Evolutionary conservation across 2,797 vertebrate species (phyloP), one percentile per base, ranked within the genome.

Genomic region (Mergus octosetaceus): DNA sequence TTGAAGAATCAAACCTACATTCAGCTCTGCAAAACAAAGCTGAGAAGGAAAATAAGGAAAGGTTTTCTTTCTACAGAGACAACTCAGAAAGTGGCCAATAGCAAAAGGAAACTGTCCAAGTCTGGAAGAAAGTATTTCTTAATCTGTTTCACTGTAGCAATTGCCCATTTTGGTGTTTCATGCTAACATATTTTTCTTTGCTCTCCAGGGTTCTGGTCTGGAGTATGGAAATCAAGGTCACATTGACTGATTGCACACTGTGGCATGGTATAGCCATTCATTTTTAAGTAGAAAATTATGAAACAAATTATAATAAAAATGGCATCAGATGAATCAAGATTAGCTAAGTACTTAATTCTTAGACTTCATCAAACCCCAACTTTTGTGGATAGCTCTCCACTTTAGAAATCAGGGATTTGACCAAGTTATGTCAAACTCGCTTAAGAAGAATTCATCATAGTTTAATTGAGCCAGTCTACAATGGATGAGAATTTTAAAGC

Each of bases 171-270:
- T 9, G 24, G 27, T 39, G 39, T 81, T 94, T 82, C 10, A 65
- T 19, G 21, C 9, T 5, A 84, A 57, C 36, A 39, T n/a, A 32
- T 47, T 72, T 79, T 43, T 68, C 64, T 60, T 74, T 75, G 13
- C 39, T 65, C 14, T 61, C 79, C 18, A n/a, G 36, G 38, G 43
- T 51, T 89, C 20, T 68, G 15, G 66, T 64, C 32, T 1, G 3
- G 41, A 66, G 24, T 43, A 43, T 18, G 30, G n/a, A 51, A 89
- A 71, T 43, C 20, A 58, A 78, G 38, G 22, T 38, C 53, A 57
- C 18, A 68, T 0, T 1, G 2, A 73, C 12, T 28, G 66, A 60
- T 6, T 41, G 19, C 49, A 56, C 28, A 38, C 1, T 2, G 3
- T 36, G 13, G 5, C 3, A 21, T 2, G 2, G 12, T 69, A 38